Base-by-base conservation (phyloP, 2,797 vertebrate species). In the Astyanax mexicanus region DNA sequence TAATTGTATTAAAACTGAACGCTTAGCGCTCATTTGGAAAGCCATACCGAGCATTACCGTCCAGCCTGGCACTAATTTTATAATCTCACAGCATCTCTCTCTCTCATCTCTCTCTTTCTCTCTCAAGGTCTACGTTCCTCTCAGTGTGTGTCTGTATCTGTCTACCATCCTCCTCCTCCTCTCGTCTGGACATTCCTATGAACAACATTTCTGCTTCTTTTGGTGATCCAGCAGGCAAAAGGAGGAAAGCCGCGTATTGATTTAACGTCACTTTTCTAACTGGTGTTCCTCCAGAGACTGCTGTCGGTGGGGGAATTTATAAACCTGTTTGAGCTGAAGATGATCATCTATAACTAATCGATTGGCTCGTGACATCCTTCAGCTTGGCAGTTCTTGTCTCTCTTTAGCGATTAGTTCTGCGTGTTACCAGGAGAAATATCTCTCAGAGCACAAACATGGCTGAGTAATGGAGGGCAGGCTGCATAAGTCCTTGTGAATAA, bases 391-490 rank as follows among this genome's bases (percentile, higher is more conserved):
- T 77, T 77, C 75, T 77, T 71, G 68, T 47, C 68, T 72, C 68
- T 47, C 51, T 65, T 65, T 65, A 71, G 27, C 23, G 60, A 66
- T 77, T 71, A 77, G 68, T 60, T 72, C 60, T 65, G 60, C 40
- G 68, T 71, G 29, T 66, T 77, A 71, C 75, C 60, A 65, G 44
- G 69, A 77, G 68, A 32, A 77, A 71, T 47, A 57, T 57, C 27
- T 57, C 68, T 37, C 15, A 9, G 49, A 35, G 51, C 49, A 38
- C 68, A 77, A 77, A 77, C 49, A 70, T 42, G 68, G 49, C 60
- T 77, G 75, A 77, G 60, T 71, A 77, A 77, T 71, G 40, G 68
- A 64, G 29, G 75, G 49, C 75, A 38, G 75, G 44, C 68, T 77
- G 40, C 68, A 65, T 52, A 64, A 71, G 68, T 72, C 75, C 75